Evolutionary conservation across 2,113 vertebrate genomes (phyloP), one percentile per base, ranked within the genome.

Genomic region (cattle (Bos taurus)): DNA sequence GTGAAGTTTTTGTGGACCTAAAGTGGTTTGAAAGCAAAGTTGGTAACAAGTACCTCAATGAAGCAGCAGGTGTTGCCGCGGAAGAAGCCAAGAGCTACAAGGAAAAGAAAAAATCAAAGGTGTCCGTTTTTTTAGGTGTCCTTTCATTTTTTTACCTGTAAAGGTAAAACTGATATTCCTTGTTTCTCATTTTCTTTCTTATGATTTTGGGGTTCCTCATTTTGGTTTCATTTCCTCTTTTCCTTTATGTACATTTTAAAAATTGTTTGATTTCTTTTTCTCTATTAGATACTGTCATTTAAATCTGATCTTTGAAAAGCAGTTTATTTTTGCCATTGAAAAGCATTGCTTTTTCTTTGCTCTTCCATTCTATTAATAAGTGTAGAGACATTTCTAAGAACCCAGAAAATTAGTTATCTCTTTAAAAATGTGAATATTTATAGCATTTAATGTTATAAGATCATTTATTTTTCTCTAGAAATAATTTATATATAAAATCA

Each of bases 21-120:
- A 99, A 99, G 98, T 99, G 99, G 99, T 99, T 99, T 98, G 99
- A 99, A 99, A 99, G 99, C 98, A 99, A 99, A 99, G 99, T 99
- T 78, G 99, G 99, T 56, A 99, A 99, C 99, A 99, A 99, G 98
- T 99, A 99, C 98, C 99, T 99, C 98, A 99, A 99, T 0, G 99
- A 99, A 98, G 99, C 99, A 7, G 99, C 99, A 25, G 99, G 99
- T 43, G 96, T 99, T 28, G 99, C 99, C 92, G 99, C 99, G 48
- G 99, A 99, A 97, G 99, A 99, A 98, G 99, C 99, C 84, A 99
- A 97, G 91, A 98, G 94, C 97, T 99, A 97, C 96, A 98, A 99
- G n/a, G 91, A 97, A 60, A 99, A 99, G 98, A 99, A 96, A 96
- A 98, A 99, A 97, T 98, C 91, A 52, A 99, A 99, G 99, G 99